Percentiles rank a stretch among this genome's conserved stretches.
phyloP scores from a whole-genome alignment of 2,113 vertebrate genomes.

The Oriolus oriolus region DNA sequence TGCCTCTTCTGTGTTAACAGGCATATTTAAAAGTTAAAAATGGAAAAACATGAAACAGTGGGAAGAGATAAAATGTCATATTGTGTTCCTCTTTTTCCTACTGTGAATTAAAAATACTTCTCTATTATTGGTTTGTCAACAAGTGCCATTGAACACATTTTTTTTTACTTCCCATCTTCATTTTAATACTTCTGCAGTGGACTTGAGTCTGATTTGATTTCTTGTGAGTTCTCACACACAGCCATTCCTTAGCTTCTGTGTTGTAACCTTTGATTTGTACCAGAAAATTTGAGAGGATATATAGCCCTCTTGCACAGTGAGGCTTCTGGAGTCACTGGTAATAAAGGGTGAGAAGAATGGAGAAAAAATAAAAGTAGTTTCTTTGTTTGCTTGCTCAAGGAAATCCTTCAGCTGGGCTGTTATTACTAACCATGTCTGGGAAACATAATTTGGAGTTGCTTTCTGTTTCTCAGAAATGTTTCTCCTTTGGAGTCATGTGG shows the following conservation, averaged over 20 bases:
- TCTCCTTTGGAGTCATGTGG: slow-evolving; percentile 43
- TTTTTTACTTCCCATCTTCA: background rate
- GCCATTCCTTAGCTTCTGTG: background rate
- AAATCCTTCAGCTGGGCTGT: slow-evolving; percentile 43
- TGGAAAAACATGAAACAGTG: background rate
- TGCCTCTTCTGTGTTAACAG: background rate
- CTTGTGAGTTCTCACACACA: background rate
- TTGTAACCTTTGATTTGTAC: slow-evolving; percentile 26
- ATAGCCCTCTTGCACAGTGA: slow-evolving; percentile 21
- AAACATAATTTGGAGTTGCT: slow-evolving; percentile 44
- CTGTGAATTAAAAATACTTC: background rate
- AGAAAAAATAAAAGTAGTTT: slow-evolving; percentile 14
- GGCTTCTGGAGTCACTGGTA: background rate
- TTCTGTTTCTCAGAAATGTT: slow-evolving; percentile 51
- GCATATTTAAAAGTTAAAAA: background rate
- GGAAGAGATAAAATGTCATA: background rate
- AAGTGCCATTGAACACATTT: background rate
- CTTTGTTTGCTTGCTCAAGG: slow-evolving; percentile 43
- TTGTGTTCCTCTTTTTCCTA: background rate
- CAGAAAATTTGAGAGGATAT: background rate
- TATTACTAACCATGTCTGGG: slow-evolving; percentile 41
- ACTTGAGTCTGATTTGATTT: background rate
- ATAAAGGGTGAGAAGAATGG: slow-evolving; percentile 7
- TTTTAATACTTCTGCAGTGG: background rate
- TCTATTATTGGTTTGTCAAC: background rate